Base-by-base conservation (phyloP, 2,888 invertebrate species). In the Lamproptera curius region DNA sequence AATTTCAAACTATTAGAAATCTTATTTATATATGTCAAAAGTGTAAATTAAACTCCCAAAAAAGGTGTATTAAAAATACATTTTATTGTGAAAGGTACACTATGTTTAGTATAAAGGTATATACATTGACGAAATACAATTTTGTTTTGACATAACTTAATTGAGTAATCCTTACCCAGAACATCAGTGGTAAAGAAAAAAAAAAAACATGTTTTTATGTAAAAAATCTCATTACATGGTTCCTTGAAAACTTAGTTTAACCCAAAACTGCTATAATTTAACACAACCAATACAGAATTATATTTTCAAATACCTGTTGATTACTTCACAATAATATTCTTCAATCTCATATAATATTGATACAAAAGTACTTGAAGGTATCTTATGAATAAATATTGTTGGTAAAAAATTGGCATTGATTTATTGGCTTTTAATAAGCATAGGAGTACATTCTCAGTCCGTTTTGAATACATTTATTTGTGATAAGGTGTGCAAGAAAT, bases 31-130 rank as follows among this genome's bases (percentile, higher is more conserved):
- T 28, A 28, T n/a, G n/a, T n/a, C n/a, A n/a, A n/a, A n/a, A 16
- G 15, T 14, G 13, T 16, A 9, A 48, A 14, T 55, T 61, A 78
- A 77, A 66, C 46, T 17, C 58, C 43, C 51, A 54, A 51, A 53
- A 80, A 81, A 83, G 76, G 82, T 85, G 82, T 87, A 87, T 77
- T 87, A 85, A 87, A 86, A 87, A 87, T 86, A 86, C 86, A 76
- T 76, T 87, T 86, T 84, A 86, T 86, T 86, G 86, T 82, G 76
- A 82, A 84, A 81, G 70, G 75, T 84, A 81, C 76, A 76, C 82
- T 84, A 84, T 74, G 76, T 75, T 76, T 70, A 77, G 79, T 82
- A 85, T 83, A 77, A 76, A 75, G n/a, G 76, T 83, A 85, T 86
- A 85, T 86, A 87, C 84, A 87, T 79, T 84, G 81, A 83, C 76